Evolutionary conservation across 2,113 vertebrate species (phyloP), one percentile per base, ranked within the genome.

Genomic region (Garra rufa): DNA sequence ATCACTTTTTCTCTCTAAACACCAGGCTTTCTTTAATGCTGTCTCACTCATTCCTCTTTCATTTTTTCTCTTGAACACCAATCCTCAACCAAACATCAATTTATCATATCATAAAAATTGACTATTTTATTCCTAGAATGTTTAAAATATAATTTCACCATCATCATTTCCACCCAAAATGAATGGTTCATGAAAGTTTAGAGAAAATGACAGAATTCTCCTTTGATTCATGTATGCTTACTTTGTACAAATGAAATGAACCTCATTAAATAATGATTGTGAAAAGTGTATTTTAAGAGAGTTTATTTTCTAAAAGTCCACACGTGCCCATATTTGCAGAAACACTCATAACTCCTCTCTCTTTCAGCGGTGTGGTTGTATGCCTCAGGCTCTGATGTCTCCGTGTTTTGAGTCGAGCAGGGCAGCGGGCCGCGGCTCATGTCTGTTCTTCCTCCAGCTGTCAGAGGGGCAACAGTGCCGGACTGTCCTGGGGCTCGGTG

Each of bases 371-470:
- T 30, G 71, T 50, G 3, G 14, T 38, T 77, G 57, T 79, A 15
- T 63, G 6, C 76, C 50, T 77, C 19, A 2, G 6, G 10, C 50
- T 79, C 15, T 61, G 6, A 26, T 41, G 61, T 77, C 61, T 76
- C 76, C 69, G 57, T 57, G 78, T 71, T 63, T 69, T 57, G 28
- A 44, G 19, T 77, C 4, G 55, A 13, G 21, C 44, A 11, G 80
- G 50, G 61, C 43, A 34, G 38, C 55, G 61, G 59, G 2, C 59
- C 38, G 48, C 10, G 11, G 75, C 44, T 74, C 74, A 28, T 38
- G 70, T 85, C 89, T 90, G 88, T 83, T 90, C 87, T 88, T 86
- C 55, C 76, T 90, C 79, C 69, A 85, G 85, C 84, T 88, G 89
- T 89, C 88, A 88, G 82, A 86, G 71, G 55, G 48, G 85, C 78